Conservation (phyloP, 1,140 invertebrate species). For the Nasonia vitripennis region DNA sequence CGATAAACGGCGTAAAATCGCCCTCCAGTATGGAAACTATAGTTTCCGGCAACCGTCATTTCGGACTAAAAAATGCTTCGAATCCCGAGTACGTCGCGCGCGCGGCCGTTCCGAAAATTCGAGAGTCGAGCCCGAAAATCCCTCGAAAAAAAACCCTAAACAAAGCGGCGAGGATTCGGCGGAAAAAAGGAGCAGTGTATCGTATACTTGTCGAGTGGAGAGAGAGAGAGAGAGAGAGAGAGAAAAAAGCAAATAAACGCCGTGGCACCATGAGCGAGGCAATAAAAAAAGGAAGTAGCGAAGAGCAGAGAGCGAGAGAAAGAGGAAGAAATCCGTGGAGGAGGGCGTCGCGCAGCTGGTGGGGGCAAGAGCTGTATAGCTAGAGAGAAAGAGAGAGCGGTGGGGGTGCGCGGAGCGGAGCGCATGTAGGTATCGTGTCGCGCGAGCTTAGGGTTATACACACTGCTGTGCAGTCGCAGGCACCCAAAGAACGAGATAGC, state of each 20-base stretch:
- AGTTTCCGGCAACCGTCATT: neutral
- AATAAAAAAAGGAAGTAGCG: conserved; percentile 6
- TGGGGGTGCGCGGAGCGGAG: neutral
- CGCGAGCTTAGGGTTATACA: conserved; percentile 41
- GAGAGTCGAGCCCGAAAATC: neutral
- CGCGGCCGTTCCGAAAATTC: neutral
- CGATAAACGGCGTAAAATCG: neutral
- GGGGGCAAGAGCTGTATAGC: conserved; percentile 9
- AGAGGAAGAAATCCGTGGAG: conserved; percentile 39
- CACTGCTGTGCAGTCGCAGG: neutral
- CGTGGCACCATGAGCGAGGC: conserved; percentile 7
- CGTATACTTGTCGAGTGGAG: conserved; percentile 1
- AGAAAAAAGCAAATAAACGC: conserved; percentile 41
- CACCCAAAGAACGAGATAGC: neutral
- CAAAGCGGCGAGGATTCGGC: neutral
- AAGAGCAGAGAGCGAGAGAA: conserved; percentile 10
- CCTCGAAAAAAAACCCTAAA: neutral
- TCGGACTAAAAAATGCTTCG: neutral
- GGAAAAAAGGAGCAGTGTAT: conserved; percentile 3
- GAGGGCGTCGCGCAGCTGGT: neutral
- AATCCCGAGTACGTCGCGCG: too few species aligned
- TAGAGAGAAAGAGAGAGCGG: neutral
- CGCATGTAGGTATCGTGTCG: conserved; percentile 5
- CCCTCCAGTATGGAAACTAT: neutral
- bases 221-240: conserved; percentile 31